A percentile compares a stretch with the other conserved stretches of the same genome.
Conservation (phyloP, 2,888 invertebrate species). For the Amphipoea oculea region DNA sequence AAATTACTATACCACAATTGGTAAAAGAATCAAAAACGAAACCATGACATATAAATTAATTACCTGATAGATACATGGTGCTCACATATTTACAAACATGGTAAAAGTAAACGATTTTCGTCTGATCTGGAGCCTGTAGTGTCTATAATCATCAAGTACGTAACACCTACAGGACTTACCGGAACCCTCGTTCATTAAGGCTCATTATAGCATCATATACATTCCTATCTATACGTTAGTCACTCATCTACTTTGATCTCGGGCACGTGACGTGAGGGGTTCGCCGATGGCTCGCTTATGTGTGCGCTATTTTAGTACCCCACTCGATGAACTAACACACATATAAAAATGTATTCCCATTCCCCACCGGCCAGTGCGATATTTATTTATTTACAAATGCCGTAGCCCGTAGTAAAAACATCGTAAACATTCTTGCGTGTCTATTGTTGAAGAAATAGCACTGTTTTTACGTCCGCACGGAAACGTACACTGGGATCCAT, state of each 20-base stretch:
- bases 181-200: conserved; percentile 25
- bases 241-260: conserved; percentile 56
- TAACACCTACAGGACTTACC: neutral
- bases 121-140: neutral
- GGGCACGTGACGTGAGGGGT: conserved; percentile 46
- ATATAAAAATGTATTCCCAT: conserved; percentile 45
- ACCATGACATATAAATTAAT: too few relatives aligned
- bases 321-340: conserved; percentile 42
- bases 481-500: conserved; percentile 67
- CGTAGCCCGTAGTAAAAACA: conserved; percentile 73
- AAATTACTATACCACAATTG: too few relatives aligned
- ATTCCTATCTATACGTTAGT: conserved; percentile 11
- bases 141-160: neutral
- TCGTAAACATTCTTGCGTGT: conserved; percentile 78
- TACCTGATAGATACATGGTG: too few relatives aligned
- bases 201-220: conserved; percentile 30
- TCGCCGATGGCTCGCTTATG: conserved; percentile 30
- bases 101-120: too few relatives aligned
- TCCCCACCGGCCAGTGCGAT: conserved; percentile 47
- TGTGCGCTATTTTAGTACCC: conserved; percentile 57
- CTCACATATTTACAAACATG: too few relatives aligned
- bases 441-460: conserved; percentile 74
- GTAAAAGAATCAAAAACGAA: too few relatives aligned
- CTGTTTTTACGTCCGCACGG: conserved; percentile 72
- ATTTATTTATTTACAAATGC: conserved; percentile 76